Evolutionary conservation across 2,113 vertebrate genomes (phyloP), one percentile per base, ranked within the genome.

Genomic region (Numida meleagris): DNA sequence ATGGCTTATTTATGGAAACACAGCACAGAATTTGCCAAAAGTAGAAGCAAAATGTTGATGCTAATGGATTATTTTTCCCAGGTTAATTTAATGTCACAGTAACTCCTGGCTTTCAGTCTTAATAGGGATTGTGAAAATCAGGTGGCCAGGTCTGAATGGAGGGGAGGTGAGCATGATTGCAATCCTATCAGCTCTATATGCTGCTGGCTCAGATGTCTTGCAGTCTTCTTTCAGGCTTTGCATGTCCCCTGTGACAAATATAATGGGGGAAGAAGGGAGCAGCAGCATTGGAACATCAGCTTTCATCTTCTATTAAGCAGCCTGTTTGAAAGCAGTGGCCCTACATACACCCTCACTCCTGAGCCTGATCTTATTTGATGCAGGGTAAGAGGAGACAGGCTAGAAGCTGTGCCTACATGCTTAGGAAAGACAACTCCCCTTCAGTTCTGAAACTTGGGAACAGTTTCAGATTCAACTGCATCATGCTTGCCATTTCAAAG

Each of bases 381-480:
- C 1, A 1, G 21, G 82, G 40, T 66, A 73, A 76, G 53, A 79
- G 53, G 31, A 72, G 62, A 20, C 5, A 16, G 48, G 31, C n/a
- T 36, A 36, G 43, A 90, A 92, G 40, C 40, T 78, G 29, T 72
- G 62, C 48, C 36, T 0, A 0, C 6, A 31, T 57, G 16, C 66
- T 82, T 76, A 46, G 57, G 72, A 51, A 75, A 70, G 77, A 86
- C 82, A 25, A 27, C 13, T 88, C 14, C 25, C 45, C n/a, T 84
- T 87, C 40, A 82, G 45, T 36, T 87, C 67, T 50, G 82, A 79
- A 89, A 0, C 36, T 73, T 50, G 8, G 12, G 25, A 29, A 36
- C 67, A 89, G 53, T 50, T 92, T 93, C 84, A 89, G 87, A 63
- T 34, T 89, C 38, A 18, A 71, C 80, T 89, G 78, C 40, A 87